Conservation (phyloP, 2,888 invertebrate species). For the Tipula helvola region DNA sequence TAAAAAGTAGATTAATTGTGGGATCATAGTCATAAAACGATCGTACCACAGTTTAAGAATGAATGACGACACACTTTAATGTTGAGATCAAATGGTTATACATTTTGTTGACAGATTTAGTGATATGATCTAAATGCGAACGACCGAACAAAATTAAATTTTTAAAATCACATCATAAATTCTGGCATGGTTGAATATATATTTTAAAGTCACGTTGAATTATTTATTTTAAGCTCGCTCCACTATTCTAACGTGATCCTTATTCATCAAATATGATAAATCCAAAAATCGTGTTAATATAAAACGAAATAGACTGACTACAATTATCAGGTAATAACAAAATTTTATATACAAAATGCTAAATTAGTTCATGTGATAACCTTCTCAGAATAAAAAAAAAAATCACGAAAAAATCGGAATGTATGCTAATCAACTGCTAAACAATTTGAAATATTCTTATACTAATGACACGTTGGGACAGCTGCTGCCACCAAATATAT, state of each 20-base stretch:
- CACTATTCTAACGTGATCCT: neutral
- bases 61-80: neutral
- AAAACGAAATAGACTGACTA: no score
- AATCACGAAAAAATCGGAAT: neutral
- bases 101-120: neutral
- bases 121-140: neutral
- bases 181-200: neutral
- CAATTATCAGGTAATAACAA: neutral
- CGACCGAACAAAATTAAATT: neutral
- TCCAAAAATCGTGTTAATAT: neutral
- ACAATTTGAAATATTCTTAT: neutral
- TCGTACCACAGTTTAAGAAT: neutral
- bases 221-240: neutral
- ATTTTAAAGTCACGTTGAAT: neutral
- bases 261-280: neutral
- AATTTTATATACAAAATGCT: neutral
- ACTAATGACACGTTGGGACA: neutral
- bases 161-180: neutral
- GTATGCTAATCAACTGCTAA: neutral
- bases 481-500: neutral
- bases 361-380: neutral
- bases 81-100: neutral
- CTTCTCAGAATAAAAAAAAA: neutral
- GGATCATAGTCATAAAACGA: no score
- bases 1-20: no score